Evolutionary conservation across 2,113 vertebrate species (phyloP).

Genomic region (Prochilodus magdalenae): DNA sequence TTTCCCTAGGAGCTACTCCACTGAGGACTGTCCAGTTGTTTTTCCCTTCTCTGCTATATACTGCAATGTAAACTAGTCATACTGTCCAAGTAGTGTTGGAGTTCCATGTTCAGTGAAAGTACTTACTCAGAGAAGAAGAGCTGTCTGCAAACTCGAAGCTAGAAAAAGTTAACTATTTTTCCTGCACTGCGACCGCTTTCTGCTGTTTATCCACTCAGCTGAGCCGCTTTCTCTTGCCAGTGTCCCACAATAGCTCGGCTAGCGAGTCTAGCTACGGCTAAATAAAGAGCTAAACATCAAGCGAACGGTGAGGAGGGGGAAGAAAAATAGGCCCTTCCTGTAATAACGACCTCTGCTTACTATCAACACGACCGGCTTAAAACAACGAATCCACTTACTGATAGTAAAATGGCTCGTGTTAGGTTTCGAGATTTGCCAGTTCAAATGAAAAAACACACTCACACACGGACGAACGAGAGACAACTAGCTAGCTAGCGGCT

Average conservation of each 20-base stretch:
- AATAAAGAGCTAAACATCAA: slow-evolving; percentile 8
- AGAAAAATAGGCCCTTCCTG: slow-evolving; percentile 5
- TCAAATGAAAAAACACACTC: neutral
- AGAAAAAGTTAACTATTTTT: slow-evolving; percentile 10
- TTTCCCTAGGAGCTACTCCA: neutral
- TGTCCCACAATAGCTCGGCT: slow-evolving; percentile 44
- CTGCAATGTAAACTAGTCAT: too few species aligned
- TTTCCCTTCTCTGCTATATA: too few species aligned
- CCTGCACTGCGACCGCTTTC: slow-evolving; percentile 10
- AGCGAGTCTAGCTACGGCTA: slow-evolving; percentile 30
- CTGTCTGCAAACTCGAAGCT: slow-evolving; percentile 31
- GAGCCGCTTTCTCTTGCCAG: slow-evolving; percentile 22
- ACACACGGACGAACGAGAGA: too few species aligned
- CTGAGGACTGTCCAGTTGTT: too few species aligned
- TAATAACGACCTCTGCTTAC: neutral
- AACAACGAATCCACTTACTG: neutral
- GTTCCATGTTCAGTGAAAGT: neutral
- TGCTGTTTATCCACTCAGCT: slow-evolving; percentile 50
- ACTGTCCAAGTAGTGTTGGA: too few species aligned
- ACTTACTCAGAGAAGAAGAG: neutral
- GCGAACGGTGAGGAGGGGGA: slow-evolving; percentile 22
- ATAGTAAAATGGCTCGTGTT: neutral
- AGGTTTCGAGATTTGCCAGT: neutral
- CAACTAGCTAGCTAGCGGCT: slow-evolving; percentile 43
- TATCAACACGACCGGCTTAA: neutral